These are phyloP conservation scores for Lucilia sericata DNA, from an alignment of 1,140 invertebrate genomes.

Conservation along the genomic window DNA sequence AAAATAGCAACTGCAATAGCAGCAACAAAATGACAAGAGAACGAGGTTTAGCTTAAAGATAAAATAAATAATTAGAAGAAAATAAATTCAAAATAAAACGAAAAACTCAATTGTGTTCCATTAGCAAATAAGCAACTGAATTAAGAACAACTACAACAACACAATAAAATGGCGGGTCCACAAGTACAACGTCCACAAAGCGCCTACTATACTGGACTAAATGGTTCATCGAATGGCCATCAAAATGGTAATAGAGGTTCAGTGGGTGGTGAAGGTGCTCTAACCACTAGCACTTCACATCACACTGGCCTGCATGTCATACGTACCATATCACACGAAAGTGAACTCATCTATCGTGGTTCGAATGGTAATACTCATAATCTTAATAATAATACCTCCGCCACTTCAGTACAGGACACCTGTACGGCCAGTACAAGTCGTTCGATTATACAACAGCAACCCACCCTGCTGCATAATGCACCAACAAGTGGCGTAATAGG, in stretches of 20 bases:
- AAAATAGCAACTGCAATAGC: background rate
- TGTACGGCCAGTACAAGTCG: slow-evolving; percentile 45
- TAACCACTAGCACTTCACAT: slow-evolving; percentile 61
- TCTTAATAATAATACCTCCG: background rate
- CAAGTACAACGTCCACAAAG: slow-evolving; percentile 64
- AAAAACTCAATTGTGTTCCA: background rate
- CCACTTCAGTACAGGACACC: background rate
- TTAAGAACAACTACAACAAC: background rate
- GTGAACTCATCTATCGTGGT: slow-evolving; percentile 64
- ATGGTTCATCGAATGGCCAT: slow-evolving; percentile 51
- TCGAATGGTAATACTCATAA: slow-evolving; percentile 55
- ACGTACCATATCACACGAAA: slow-evolving; percentile 64
- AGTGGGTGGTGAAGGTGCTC: background rate
- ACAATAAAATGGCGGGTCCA: slow-evolving; percentile 60
- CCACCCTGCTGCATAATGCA: slow-evolving; percentile 36
- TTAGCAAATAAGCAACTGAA: slow-evolving; percentile 11
- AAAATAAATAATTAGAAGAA: background rate
- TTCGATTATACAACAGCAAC: slow-evolving; percentile 53
- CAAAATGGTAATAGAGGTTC: slow-evolving; percentile 48
- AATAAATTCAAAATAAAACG: background rate
- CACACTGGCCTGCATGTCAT: slow-evolving; percentile 62
- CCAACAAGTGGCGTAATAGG: slow-evolving; percentile 43
- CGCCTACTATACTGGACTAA: slow-evolving; percentile 63
- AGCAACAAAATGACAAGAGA: slow-evolving; percentile 20
- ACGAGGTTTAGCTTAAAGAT: background rate